Evolutionary conservation across 2,113 vertebrate genomes (phyloP).

Genomic region (Dermatemys mawii): DNA sequence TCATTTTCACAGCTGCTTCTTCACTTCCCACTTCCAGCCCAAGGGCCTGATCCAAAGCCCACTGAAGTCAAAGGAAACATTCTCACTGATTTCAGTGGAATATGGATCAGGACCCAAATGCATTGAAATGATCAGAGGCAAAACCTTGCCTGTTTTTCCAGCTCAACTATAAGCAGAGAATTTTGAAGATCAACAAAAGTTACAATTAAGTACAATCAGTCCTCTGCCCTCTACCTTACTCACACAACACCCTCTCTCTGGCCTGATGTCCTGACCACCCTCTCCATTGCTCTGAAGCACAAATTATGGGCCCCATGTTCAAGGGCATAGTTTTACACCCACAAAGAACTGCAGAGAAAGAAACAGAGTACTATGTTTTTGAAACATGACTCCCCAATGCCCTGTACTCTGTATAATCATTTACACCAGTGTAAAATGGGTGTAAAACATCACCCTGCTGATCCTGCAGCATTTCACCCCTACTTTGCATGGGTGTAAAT

Average conservation of each 20-base stretch:
- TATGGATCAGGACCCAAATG: no score
- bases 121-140: not conserved
- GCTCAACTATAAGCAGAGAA: not conserved
- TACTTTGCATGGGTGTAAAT: not conserved
- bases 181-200: not conserved
- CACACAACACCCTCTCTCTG: not conserved
- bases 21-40: not conserved
- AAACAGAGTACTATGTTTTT: not conserved
- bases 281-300: not conserved
- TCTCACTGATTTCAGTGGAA: not conserved
- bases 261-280: not conserved
- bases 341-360: not conserved
- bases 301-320: not conserved
- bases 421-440: not conserved
- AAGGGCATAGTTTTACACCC: not conserved
- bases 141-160: not conserved
- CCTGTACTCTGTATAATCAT: not conserved
- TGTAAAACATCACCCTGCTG: not conserved
- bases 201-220: not conserved
- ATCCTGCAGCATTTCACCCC: not conserved
- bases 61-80: not conserved
- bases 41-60: not conserved
- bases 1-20: not conserved
- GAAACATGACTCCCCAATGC: not conserved
- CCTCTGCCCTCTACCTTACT: not conserved